Evolutionary conservation across 2,888 invertebrate species (phyloP).

Genomic region (Lepidonotus clava): DNA sequence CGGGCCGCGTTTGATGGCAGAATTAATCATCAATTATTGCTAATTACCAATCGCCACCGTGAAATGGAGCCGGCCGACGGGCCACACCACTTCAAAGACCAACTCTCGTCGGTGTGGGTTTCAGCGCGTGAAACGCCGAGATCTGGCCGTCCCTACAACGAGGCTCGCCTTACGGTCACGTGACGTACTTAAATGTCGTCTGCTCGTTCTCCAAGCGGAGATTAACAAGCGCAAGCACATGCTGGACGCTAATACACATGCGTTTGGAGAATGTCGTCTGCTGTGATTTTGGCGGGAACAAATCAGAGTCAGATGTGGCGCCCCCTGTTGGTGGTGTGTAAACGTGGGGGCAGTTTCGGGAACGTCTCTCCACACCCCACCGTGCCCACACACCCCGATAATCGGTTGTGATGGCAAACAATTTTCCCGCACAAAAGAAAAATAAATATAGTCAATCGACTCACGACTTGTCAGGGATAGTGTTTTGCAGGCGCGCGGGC

Average conservation of each 20-base stretch:
- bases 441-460: too few relatives aligned
- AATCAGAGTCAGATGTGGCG: constrained; percentile 14
- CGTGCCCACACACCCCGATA: too few relatives aligned
- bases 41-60: constrained; percentile 42
- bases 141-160: background rate
- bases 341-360: background rate
- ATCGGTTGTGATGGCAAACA: too few relatives aligned
- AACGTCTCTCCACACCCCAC: too few relatives aligned
- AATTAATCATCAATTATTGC: constrained; percentile 43
- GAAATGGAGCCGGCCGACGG: background rate
- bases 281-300: background rate
- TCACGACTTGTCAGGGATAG: too few relatives aligned
- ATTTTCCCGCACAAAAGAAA: too few relatives aligned
- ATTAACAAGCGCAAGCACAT: too few relatives aligned
- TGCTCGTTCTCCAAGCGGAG: too few relatives aligned
- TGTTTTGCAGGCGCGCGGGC: too few relatives aligned
- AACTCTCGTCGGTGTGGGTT: constrained; percentile 14
- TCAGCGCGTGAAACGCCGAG: constrained; percentile 44
- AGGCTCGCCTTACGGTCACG: constrained; percentile 34
- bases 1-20: background rate
- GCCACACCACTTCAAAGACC: constrained; percentile 29
- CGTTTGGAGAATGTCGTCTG: too few relatives aligned
- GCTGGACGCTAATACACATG: too few relatives aligned
- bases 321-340: background rate
- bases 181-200: constrained; percentile 29